Percentiles rank a stretch among this genome's conserved stretches.
These are phyloP conservation scores for Lydus trimaculatus DNA, from an alignment of 2,888 invertebrate species.

Conservation along the genomic window DNA sequence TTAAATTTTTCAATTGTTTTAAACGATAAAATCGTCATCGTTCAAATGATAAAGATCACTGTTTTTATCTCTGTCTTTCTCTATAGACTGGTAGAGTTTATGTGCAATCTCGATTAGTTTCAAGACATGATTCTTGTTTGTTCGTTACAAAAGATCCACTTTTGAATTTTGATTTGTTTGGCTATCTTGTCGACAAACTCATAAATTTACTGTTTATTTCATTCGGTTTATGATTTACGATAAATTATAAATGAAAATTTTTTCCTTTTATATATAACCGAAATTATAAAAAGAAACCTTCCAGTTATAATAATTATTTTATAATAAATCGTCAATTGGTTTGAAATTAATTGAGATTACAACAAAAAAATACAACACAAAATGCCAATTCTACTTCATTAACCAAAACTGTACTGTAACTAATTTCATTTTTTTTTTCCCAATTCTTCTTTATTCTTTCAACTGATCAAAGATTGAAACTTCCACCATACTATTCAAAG, in stretches of 20 bases:
- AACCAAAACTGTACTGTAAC: not conserved
- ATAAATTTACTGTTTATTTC: slow-evolving; percentile 31
- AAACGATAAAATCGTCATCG: slow-evolving; percentile 1
- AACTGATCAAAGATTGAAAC: not conserved
- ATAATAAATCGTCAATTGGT: not conserved
- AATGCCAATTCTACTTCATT: not conserved
- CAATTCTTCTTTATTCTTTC: not conserved
- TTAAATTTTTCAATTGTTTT: not conserved
- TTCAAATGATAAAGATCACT: not conserved
- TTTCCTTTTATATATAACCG: not conserved
- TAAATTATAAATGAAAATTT: slow-evolving; percentile 4
- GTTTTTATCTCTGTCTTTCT: not conserved
- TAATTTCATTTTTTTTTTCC: not conserved
- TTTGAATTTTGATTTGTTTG: slow-evolving; percentile 31
- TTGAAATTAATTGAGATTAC: not conserved
- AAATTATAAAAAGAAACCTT: not conserved
- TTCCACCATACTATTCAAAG: not conserved
- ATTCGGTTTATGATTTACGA: slow-evolving; percentile 14
- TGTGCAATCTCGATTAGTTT: slow-evolving; percentile 9
- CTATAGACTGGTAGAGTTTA: not conserved
- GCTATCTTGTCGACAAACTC: slow-evolving; percentile 28
- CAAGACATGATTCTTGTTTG: slow-evolving; percentile 7
- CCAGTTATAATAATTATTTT: not conserved
- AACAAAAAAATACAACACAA: not conserved
- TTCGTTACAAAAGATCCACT: slow-evolving; percentile 3